Percentiles rank a stretch among this genome's conserved stretches.
Conservation (phyloP, 2,888 invertebrate species). For the Theodoxus fluviatilis region DNA sequence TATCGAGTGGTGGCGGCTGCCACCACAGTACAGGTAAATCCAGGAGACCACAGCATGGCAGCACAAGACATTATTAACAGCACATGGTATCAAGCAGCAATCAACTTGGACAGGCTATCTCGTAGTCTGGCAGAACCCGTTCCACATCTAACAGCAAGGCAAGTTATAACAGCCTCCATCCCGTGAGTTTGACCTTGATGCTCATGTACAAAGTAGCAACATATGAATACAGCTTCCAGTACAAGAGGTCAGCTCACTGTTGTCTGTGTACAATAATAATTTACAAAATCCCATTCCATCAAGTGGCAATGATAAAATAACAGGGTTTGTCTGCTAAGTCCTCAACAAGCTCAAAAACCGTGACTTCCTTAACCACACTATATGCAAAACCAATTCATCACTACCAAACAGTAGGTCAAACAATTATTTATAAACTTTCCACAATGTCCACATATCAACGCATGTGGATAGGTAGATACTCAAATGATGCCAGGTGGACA, state of each 20-base stretch:
- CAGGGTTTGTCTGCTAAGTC: slow-evolving; percentile 24
- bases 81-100: too few species aligned
- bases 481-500: slow-evolving; percentile 24
- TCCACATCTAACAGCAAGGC: too few species aligned
- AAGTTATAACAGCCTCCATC: too few species aligned
- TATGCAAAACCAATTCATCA: slow-evolving; percentile 33
- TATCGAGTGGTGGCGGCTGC: too few species aligned
- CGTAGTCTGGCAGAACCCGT: too few species aligned
- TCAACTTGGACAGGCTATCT: too few species aligned
- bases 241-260: slow-evolving; percentile 21
- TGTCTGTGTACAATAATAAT: slow-evolving; percentile 28
- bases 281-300: slow-evolving; percentile 28
- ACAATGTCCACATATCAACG: slow-evolving; percentile 33
- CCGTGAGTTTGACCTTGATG: too few species aligned
- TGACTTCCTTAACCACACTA: slow-evolving; percentile 33
- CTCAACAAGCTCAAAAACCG: slow-evolving; percentile 31
- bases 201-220: slow-evolving; percentile 2
- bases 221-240: slow-evolving; percentile 21
- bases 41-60: too few species aligned
- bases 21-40: too few species aligned
- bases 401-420: slow-evolving; percentile 33
- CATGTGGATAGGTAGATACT: slow-evolving; percentile 7
- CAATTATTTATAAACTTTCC: slow-evolving; percentile 29
- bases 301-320: slow-evolving; percentile 28
- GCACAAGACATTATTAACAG: too few species aligned